Conservation (phyloP, 2,888 invertebrate species). For the Neoitamus cyanurus region DNA sequence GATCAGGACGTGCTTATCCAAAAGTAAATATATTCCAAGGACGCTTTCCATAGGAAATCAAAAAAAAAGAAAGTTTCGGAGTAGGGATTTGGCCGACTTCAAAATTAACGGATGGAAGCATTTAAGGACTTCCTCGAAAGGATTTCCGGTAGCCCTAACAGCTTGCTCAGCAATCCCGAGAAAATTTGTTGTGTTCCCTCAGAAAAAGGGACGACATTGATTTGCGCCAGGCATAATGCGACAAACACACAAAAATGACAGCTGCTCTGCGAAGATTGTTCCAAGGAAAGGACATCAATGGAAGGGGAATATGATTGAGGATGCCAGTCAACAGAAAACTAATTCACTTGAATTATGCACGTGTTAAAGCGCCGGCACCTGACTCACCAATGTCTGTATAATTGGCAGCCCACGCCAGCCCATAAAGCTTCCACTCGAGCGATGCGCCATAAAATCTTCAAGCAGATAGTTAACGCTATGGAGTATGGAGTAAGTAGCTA, state of each 20-base stretch:
- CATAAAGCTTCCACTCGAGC: neutral
- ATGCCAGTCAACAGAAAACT: neutral
- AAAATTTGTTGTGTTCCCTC: neutral
- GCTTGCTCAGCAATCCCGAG: neutral
- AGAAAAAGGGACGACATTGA: neutral
- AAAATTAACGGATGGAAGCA: conserved; percentile 5
- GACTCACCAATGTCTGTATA: neutral
- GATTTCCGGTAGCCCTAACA: neutral
- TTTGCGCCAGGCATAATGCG: neutral
- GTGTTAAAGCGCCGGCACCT: neutral
- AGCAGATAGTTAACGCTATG: neutral
- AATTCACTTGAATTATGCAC: neutral
- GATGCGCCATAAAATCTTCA: neutral
- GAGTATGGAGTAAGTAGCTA: neutral
- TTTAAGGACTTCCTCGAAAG: conserved; percentile 1
- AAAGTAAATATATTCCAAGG: neutral
- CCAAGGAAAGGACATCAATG: neutral
- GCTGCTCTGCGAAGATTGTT: neutral
- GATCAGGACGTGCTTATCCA: neutral
- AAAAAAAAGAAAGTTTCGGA: neutral
- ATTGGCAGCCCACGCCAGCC: neutral
- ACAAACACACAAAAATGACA: neutral
- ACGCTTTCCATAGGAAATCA: neutral
- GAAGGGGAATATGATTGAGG: neutral
- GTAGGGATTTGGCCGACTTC: neutral